phyloP scores from a whole-genome alignment of 2,113 vertebrate species.

The Neolamprologus brichardi region DNA sequence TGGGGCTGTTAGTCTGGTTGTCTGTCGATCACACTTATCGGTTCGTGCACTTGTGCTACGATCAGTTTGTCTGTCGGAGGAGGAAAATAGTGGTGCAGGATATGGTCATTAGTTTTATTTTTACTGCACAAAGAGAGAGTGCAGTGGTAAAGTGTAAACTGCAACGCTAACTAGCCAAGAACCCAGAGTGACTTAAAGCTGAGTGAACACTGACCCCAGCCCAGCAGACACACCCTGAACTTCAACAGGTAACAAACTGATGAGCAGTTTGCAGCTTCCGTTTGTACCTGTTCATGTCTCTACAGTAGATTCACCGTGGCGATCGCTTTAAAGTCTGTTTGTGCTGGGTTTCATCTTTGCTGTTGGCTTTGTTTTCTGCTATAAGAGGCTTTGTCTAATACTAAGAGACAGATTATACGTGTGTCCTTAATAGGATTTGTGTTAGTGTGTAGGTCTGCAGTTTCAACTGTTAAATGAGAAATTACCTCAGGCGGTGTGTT shows the following conservation, averaged over 20 bases:
- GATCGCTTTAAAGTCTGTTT: background rate
- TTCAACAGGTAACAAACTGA: fast-evolving
- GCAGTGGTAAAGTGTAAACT: background rate
- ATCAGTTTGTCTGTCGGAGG: background rate
- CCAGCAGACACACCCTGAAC: background rate
- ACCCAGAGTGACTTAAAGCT: background rate
- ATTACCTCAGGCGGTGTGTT: background rate
- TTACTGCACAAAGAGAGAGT: background rate
- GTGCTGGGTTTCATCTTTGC: background rate
- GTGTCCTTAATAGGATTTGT: background rate
- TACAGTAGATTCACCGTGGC: background rate
- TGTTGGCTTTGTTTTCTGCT: background rate
- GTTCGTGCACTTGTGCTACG: background rate
- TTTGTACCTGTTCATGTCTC: background rate
- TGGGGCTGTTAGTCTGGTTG: background rate
- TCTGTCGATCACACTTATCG: background rate
- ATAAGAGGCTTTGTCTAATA: background rate
- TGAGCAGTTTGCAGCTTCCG: background rate
- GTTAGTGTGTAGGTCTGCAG: background rate
- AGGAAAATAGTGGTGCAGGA: background rate
- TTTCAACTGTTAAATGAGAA: background rate
- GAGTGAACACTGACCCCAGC: background rate
- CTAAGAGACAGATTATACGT: background rate
- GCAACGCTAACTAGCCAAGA: background rate
- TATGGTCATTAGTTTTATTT: background rate